A percentile compares a stretch with the other conserved stretches of the same genome.
These are phyloP conservation scores for Sardinella longiceps DNA, from an alignment of 2,797 vertebrate species.

Conservation along the genomic window DNA sequence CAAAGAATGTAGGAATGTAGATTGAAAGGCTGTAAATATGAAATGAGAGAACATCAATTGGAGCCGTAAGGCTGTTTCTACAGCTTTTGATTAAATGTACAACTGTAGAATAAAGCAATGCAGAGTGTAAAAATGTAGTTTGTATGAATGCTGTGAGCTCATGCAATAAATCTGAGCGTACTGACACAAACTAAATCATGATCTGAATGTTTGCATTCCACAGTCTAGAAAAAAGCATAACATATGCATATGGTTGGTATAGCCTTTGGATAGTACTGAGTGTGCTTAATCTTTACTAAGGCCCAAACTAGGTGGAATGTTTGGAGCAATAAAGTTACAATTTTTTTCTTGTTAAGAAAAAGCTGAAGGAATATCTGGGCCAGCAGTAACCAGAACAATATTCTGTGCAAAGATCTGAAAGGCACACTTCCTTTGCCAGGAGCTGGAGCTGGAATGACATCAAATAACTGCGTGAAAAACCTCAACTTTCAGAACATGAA, in stretches of 20 bases:
- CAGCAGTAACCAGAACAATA: slow-evolving; percentile 6
- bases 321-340: not conserved
- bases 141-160: too few species aligned
- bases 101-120: too few species aligned
- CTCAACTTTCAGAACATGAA: slow-evolving; percentile 7
- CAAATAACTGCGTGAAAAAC: slow-evolving; percentile 2
- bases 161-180: too few species aligned
- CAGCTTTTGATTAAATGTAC: too few species aligned
- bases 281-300: not conserved
- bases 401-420: not conserved
- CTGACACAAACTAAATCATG: too few species aligned
- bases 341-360: not conserved
- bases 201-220: not conserved
- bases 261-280: not conserved
- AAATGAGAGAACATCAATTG: too few species aligned
- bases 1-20: too few species aligned
- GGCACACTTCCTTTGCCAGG: not conserved
- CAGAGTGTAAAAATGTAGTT: too few species aligned
- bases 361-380: not conserved
- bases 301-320: not conserved
- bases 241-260: not conserved
- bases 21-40: too few species aligned
- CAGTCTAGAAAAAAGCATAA: not conserved
- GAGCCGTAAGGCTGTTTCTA: too few species aligned
- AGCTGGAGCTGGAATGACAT: not conserved